Conservation (phyloP, 2,888 invertebrate species). For the Nephrotoma appendiculata region DNA sequence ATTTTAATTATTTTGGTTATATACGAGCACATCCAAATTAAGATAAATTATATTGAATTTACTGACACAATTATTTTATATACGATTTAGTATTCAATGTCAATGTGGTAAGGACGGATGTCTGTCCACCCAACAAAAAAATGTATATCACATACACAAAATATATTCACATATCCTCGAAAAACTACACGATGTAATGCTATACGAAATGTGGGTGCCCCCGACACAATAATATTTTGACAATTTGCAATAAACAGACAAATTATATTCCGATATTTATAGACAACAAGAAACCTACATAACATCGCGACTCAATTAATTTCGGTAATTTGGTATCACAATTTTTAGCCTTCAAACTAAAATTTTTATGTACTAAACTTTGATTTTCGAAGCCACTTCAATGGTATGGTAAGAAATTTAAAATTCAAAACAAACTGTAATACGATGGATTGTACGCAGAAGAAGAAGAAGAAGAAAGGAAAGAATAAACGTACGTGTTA, state of each 20-base stretch:
- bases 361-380: background rate
- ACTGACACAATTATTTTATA: background rate
- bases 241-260: background rate
- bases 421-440: background rate
- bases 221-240: background rate
- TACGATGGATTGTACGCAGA: background rate
- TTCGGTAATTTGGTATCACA: background rate
- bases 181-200: background rate
- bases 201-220: background rate
- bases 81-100: background rate
- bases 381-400: background rate
- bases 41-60: background rate
- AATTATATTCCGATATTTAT: background rate
- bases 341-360: background rate
- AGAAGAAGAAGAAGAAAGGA: background rate
- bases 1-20: background rate
- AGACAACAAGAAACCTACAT: background rate
- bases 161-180: background rate
- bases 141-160: background rate
- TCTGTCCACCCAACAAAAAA: background rate
- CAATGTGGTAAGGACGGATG: background rate
- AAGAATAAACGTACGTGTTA: background rate
- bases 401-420: background rate
- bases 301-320: background rate
- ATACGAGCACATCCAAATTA: background rate